Evolutionary conservation across 1,140 invertebrate species (phyloP), one percentile per base, ranked within the genome.

Genomic region (Homarus americanus): DNA sequence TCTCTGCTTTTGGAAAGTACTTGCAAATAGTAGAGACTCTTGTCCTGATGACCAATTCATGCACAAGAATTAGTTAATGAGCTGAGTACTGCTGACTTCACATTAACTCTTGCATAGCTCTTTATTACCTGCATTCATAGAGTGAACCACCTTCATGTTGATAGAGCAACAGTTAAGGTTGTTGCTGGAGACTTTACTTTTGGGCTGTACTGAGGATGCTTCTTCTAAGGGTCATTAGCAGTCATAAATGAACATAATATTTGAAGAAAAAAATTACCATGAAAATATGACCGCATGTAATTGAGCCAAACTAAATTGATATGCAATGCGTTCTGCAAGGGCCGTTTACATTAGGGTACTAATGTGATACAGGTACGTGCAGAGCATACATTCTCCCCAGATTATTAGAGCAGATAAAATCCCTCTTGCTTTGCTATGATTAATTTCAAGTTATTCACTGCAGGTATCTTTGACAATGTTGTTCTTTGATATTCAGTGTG

Each of bases 301-400:
- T 36, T 84, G 36, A 34, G 66, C 24, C 63, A 84, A 72, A 69
- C n/a, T 44, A 72, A 63, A 40, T 17, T 76, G 5, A 76, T 40
- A 40, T 76, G 36, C 40, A 76, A 76, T 38, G 40, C 73, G 63
- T 69, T 90, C 73, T 90, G 66, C 79, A 82, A 76, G 82, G 38
- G 69, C 88, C 73, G 41, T 53, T 78, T 83, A 83, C 88, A 90
- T 90, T 90, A 83, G 73, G 66, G n/a, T 53, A 76, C 40, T 83
- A 90, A 83, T 90, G 88, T 90, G 41, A 90, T 90, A 83, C 32
- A 90, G 76, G 86, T 78, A 28, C 44, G 84, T 53, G 88, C 80
- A 90, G 80, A 90, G 41, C 78, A 82, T 1, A 53, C n/a, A 32
- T 41, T 88, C 88, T 90, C 88, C 88, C 88, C 88, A 83, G 80